Evolutionary conservation across 2,113 vertebrate genomes (phyloP).

Genomic region (Microtus montanus): DNA sequence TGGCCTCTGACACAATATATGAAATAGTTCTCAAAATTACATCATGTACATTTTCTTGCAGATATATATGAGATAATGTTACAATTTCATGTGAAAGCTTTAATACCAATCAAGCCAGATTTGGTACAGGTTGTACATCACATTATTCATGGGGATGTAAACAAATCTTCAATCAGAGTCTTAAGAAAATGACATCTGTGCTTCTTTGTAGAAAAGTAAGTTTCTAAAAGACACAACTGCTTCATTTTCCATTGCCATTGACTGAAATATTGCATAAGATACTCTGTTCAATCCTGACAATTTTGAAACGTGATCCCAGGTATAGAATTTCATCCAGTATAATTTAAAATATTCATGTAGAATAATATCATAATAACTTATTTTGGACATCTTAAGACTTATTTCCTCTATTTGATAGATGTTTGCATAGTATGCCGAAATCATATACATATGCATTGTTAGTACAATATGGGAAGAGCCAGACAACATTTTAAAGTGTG

Average conservation of each 20-base stretch:
- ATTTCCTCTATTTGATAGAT: conserved; percentile 43
- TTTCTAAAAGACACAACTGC: background rate
- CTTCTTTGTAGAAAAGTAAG: background rate
- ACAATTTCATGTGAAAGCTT: background rate
- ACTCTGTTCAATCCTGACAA: background rate
- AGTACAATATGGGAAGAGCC: background rate
- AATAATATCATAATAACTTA: conserved; percentile 13
- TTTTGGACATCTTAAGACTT: conserved; percentile 65
- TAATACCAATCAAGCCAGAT: background rate
- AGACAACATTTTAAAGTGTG: background rate
- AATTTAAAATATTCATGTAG: background rate
- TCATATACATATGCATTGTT: background rate
- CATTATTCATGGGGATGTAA: background rate
- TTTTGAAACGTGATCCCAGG: background rate
- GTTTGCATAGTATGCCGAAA: background rate
- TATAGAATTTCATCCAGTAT: background rate
- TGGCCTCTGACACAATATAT: background rate
- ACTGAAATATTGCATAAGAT: background rate
- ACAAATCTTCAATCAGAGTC: background rate
- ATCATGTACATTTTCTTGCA: background rate
- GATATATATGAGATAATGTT: background rate
- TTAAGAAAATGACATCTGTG: background rate
- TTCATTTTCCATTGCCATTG: background rate
- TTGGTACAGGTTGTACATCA: background rate
- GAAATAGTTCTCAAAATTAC: background rate